phyloP scores from a whole-genome alignment of 2,113 vertebrate genomes.

The Puntigrus tetrazona region DNA sequence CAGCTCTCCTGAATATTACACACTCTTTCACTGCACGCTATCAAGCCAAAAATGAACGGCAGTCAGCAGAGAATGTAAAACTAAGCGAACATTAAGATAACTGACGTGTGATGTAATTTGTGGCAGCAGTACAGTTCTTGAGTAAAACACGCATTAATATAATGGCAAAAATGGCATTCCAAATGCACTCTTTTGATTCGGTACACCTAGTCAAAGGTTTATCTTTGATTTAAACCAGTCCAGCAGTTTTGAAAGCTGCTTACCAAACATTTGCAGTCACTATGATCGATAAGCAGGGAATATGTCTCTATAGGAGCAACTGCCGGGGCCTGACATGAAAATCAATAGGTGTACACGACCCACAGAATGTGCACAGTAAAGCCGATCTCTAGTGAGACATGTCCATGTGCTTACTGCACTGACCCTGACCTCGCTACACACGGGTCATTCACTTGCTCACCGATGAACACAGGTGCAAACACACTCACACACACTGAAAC shows the following conservation, averaged over 20 bases:
- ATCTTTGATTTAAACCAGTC: conserved; percentile 60
- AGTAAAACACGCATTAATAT: background rate
- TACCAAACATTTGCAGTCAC: conserved; percentile 64
- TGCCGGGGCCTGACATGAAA: conserved; percentile 62
- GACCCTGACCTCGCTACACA: conserved; percentile 20
- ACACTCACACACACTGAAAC: background rate
- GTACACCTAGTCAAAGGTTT: conserved; percentile 42
- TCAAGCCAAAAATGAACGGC: conserved; percentile 9
- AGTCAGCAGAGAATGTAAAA: background rate
- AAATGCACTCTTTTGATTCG: background rate
- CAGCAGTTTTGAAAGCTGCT: conserved; percentile 67
- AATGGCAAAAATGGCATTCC: background rate
- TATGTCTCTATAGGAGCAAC: conserved; percentile 62
- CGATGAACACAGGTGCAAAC: background rate
- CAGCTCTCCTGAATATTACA: conserved; percentile 25
- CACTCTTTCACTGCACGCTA: background rate
- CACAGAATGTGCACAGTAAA: conserved; percentile 47
- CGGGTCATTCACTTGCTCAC: conserved; percentile 13
- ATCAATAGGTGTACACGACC: conserved; percentile 65
- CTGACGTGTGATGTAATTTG: background rate
- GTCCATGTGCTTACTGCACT: background rate
- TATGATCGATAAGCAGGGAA: conserved; percentile 63
- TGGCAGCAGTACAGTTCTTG: conserved; percentile 8
- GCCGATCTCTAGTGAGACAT: conserved; percentile 40
- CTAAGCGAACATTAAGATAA: background rate